Percentiles rank a stretch among this genome's conserved stretches.
Conservation (phyloP, 1,140 invertebrate genomes). For the Leucophenga varia region DNA sequence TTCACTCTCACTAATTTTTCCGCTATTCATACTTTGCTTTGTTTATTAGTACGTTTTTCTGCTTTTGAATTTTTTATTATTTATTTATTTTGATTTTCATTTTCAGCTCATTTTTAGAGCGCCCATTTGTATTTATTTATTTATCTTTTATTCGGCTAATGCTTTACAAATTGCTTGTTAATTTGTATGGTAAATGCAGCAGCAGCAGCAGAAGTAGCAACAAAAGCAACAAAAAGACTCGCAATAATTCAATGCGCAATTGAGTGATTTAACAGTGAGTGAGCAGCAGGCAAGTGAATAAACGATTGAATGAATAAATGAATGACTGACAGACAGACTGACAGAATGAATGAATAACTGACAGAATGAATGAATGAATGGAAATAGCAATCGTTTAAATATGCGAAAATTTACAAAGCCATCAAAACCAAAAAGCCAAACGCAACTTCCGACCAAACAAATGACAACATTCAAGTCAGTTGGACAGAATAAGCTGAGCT, state of each 20-base stretch:
- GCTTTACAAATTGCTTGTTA: slow-evolving; percentile 18
- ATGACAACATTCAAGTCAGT: no score
- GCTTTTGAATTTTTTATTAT: not conserved
- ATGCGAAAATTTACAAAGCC: no score
- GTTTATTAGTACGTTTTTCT: slow-evolving; percentile 48
- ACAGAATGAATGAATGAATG: no score
- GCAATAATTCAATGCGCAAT: slow-evolving; percentile 27
- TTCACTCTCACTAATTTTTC: slow-evolving; percentile 28
- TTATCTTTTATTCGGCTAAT: slow-evolving; percentile 3
- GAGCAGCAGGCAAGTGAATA: no score
- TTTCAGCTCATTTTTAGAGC: slow-evolving; percentile 20
- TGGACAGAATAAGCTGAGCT: no score
- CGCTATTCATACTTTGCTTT: slow-evolving; percentile 53
- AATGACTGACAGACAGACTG: no score
- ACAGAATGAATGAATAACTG: no score
- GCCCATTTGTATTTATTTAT: not conserved
- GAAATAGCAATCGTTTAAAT: no score
- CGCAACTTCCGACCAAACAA: no score
- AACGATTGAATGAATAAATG: no score
- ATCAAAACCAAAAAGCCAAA: no score
- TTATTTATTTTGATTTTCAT: slow-evolving; percentile 9
- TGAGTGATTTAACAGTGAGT: no score
- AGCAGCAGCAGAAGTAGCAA: slow-evolving; percentile 2
- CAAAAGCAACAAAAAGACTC: slow-evolving; percentile 11
- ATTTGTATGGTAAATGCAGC: slow-evolving; percentile 14